Evolutionary conservation across 2,888 invertebrate species (phyloP).

Genomic region (Lutraria lutraria): DNA sequence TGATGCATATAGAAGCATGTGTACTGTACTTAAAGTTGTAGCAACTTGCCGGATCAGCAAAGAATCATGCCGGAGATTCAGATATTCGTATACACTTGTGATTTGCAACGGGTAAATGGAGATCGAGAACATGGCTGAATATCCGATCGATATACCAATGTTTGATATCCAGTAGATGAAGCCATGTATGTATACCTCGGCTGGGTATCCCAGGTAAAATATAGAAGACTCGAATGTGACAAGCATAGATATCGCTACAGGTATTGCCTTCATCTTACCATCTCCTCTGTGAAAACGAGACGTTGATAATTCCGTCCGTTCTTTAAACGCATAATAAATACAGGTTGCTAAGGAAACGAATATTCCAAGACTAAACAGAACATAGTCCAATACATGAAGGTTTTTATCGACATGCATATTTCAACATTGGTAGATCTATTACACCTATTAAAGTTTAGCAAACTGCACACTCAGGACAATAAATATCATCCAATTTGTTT

Average conservation of each 20-base stretch:
- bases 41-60: constrained; percentile 46
- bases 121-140: constrained; percentile 47
- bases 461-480: too few relatives aligned
- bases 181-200: constrained; percentile 59
- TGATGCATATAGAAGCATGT: constrained; percentile 51
- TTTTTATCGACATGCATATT: background rate
- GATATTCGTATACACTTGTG: constrained; percentile 60
- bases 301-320: constrained; percentile 17
- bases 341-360: constrained; percentile 38
- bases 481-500: too few relatives aligned
- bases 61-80: constrained; percentile 48
- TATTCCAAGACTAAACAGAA: constrained; percentile 45
- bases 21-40: constrained; percentile 35
- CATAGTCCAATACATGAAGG: constrained; percentile 35
- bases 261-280: constrained; percentile 59
- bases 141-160: constrained; percentile 43
- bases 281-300: constrained; percentile 53
- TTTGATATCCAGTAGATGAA: constrained; percentile 52
- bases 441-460: too few relatives aligned
- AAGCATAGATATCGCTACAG: constrained; percentile 55
- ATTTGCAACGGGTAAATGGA: constrained; percentile 56
- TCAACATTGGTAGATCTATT: background rate
- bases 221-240: constrained; percentile 63
- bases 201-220: constrained; percentile 59
- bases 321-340: constrained; percentile 47